Conservation (phyloP, 2,888 invertebrate genomes). For the Patella pellucida region DNA sequence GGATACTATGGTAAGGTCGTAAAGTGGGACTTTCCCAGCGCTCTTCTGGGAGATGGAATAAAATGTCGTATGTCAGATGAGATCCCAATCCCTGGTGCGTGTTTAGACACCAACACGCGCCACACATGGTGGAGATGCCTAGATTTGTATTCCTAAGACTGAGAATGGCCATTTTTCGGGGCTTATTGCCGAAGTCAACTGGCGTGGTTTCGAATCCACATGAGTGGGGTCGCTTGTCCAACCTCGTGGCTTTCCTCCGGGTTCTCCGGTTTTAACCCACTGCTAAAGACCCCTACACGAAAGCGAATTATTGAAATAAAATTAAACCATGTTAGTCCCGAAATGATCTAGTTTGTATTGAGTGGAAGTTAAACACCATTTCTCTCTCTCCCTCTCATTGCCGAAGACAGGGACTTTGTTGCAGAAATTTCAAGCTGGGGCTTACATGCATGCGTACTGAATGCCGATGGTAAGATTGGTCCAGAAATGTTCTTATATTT, state of each 20-base stretch:
- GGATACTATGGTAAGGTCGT: not conserved
- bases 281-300: too few species aligned
- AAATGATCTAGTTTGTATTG: too few species aligned
- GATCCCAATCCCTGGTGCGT: not conserved
- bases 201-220: too few species aligned
- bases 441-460: not conserved
- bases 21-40: not conserved
- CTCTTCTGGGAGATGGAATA: not conserved
- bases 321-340: too few species aligned
- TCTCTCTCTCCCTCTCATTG: too few species aligned
- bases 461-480: not conserved
- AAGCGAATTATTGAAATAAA: too few species aligned
- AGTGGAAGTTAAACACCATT: too few species aligned
- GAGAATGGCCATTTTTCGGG: not conserved
- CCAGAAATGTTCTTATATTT: not conserved
- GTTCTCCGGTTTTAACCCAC: too few species aligned
- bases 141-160: not conserved
- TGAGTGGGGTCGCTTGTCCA: too few species aligned
- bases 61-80: not conserved
- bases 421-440: not conserved
- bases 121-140: not conserved
- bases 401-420: not conserved
- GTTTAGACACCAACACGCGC: not conserved
- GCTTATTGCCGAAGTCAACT: too few species aligned
- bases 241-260: too few species aligned